phyloP scores from a whole-genome alignment of 1,140 invertebrate species.

The Panagrolaimus sp. region DNA sequence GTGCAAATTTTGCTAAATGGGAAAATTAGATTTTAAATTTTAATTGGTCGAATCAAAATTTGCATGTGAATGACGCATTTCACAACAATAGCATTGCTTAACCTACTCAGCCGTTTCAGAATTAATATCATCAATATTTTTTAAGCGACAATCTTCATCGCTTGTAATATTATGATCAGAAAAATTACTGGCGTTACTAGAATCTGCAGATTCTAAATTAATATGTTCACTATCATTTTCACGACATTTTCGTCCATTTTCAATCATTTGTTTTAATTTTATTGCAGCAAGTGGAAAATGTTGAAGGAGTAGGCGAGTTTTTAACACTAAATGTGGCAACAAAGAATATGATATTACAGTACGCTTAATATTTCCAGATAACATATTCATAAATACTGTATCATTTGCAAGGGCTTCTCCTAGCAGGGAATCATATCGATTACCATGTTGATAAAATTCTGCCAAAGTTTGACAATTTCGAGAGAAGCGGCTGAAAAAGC shows the following conservation, averaged over 20 bases:
- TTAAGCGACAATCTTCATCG: slow-evolving; percentile 5
- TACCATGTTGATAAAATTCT: slow-evolving; percentile 11
- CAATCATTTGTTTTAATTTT: slow-evolving; percentile 28
- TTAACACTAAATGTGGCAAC: slow-evolving; percentile 52
- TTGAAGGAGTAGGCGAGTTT: slow-evolving; percentile 53
- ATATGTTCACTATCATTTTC: neutral
- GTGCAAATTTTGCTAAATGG: neutral
- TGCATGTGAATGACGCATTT: neutral
- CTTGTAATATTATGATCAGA: neutral
- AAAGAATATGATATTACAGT: slow-evolving; percentile 32
- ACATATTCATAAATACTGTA: slow-evolving; percentile 50
- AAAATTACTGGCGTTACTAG: no score
- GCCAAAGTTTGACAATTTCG: slow-evolving; percentile 32
- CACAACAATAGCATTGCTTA: neutral
- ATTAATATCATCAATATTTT: slow-evolving; percentile 6
- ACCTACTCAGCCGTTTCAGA: slow-evolving; percentile 4
- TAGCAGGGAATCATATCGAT: slow-evolving; percentile 20
- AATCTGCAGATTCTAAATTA: neutral
- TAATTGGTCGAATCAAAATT: no score
- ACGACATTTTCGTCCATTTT: neutral
- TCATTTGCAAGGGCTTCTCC: slow-evolving; percentile 51
- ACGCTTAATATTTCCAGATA: slow-evolving; percentile 19
- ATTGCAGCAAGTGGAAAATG: slow-evolving; percentile 55
- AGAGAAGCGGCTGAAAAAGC: slow-evolving; percentile 46
- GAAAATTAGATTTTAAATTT: no score